Base-by-base conservation (phyloP, 2,797 vertebrate genomes). In the Coilia nasus region DNA sequence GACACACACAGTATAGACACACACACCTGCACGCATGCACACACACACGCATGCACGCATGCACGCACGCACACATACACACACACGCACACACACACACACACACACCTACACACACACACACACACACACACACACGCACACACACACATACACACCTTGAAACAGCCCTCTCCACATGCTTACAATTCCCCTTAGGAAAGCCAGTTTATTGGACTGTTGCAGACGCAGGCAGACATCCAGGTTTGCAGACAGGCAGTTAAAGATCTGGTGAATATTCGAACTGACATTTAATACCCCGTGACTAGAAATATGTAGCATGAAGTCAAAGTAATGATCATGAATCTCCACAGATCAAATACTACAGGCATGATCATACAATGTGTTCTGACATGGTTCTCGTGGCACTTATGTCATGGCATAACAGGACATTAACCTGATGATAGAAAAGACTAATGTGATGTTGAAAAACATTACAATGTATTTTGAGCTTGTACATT, bases 191-290 rank as follows among this genome's bases (percentile, higher is more conserved):
- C 71, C 71, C 71, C 7, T 19, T 7, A 0, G 71, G 71, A 41
- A 1, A 78, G 31, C 71, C 35, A 44, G 71, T 78, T 35, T 44
- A 78, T 31, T 44, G 71, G 21, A 44, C 31, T 19, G 71, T 44
- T 78, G 31, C 71, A 44, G 71, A 78, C 71, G 41, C 19, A 44
- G 71, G 71, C 71, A 44, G 71, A 78, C 71, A 44, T 78, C 71
- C 71, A 78, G 21, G 15, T 78, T 78, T 78, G 35, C 71, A 78
- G 31, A 4, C 71, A 75, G 71, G 71, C 35, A 21, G 71, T 78
- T n/a, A 78, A 78, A 78, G 71, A 44, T 78, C 71, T 78, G 35
- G 35, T 44, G 71, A 44, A 78, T 78, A 78, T 78, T 41, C 71
- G 31, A 5, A 41, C 31, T 78, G 71, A 78, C 71, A 78, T 78